Base-by-base conservation (phyloP, 1,140 invertebrate species). In the Triops cancriformis region DNA sequence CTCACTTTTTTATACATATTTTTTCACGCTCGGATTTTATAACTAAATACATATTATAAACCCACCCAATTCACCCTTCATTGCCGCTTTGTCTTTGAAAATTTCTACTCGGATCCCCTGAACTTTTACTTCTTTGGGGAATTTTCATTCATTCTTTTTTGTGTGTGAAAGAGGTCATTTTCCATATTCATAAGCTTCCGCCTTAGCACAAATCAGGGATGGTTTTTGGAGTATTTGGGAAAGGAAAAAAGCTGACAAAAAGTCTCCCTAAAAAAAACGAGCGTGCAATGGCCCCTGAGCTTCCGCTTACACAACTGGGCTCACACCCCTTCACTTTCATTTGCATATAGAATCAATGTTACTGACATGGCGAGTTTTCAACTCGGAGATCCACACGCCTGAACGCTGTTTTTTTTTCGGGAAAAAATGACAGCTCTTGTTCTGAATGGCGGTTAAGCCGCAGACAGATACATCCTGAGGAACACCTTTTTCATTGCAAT, bases 181-280 rank as follows among this genome's bases (percentile, higher is more conserved):
- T 64, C 51, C 51, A 64, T 64, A 64, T 64, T 64, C 51, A 64
- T 64, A 64, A 64, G 23, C 51, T 64, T 64, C 51, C 51, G 51
- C 51, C 23, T 18, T 64, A 64, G 23, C 23, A 64, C 10, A 64
- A 64, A 64, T n/a, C 14, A 64, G 2, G 4, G 4, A 3, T 1
- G 9, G 51, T 9, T n/a, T 64, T 23, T 18, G 18, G 51, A 23
- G 51, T n/a, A 23, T 64, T 64, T 23, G 51, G 51, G 51, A 18
- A 18, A 23, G 51, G 51, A 64, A 64, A 64, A 64, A 10, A 6
- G 18, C 14, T 64, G 51, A 64, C 51, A 64, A 64, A 64, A 64
- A 64, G 51, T 64, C 14, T 14, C 51, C 51, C 51, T 18, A 18
- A 64, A 64, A 64, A 64, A 64, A 23, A 14, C 23, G 23, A 64